Base-by-base conservation (phyloP, 2,113 vertebrate species). In the Clarias magur region DNA sequence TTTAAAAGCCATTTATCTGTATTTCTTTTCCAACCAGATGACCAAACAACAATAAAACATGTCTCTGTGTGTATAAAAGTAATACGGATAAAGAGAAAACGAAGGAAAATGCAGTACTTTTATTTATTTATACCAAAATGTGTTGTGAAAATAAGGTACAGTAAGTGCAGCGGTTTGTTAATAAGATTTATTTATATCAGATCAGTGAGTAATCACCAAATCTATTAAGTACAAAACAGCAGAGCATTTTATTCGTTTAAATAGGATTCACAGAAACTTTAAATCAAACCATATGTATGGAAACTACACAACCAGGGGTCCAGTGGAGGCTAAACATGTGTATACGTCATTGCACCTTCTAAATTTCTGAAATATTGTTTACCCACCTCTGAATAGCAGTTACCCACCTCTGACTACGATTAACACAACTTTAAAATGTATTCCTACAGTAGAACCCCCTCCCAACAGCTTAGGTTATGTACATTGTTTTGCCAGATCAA, bases 151-250 rank as follows among this genome's bases (percentile, higher is more conserved):
- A 56, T 56, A 54, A 5, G 4, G 9, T 34, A 34, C 30, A 34
- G 30, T 56, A 56, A 7, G 1, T 4, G 38, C 38, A 53, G 42
- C 11, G 12, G 42, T 76, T 76, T n/a, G 75, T 56, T 3, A 34
- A 19, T 57, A 19, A 30, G 8, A 59, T 59, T 80, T 80, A n/a
- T 27, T 56, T 78, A 6, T 8, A 54, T 27, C 53, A 90, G 86
- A 88, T 88, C 88, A 89, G 88, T 89, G 82, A 85, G 62, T 62
- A 89, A 86, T 89, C 42, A 85, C 86, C 56, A 34, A 84, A 27
- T 82, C 30, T 83, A 88, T 82, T 87, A 84, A 84, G 82, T 82
- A 78, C 70, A 87, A 67, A 23, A n/a, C 63, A 57, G 54, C 65
- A 73, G 59, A 82, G 59, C 73, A 56, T 8, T 27, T 79, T 75